phyloP scores from a whole-genome alignment of 2,888 invertebrate genomes.

The Saturnia japonica region DNA sequence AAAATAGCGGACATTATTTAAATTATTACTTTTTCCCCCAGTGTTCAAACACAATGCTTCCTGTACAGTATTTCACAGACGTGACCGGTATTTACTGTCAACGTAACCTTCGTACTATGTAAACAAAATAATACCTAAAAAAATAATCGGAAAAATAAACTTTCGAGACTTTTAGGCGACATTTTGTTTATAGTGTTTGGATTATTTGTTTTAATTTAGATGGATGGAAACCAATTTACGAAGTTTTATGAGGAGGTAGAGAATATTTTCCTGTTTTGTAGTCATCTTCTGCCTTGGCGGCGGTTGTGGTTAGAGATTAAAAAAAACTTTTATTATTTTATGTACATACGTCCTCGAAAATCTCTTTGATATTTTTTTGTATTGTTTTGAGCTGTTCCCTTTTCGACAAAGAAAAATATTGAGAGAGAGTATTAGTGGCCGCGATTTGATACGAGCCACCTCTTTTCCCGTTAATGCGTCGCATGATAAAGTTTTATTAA shows the following conservation, averaged over 20 bases:
- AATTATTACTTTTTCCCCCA: too few relatives aligned
- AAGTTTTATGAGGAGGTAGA: slow-evolving; percentile 22
- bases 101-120: slow-evolving; percentile 18
- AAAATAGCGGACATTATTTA: too few relatives aligned
- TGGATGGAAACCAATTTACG: slow-evolving; percentile 29
- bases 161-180: slow-evolving; percentile 24
- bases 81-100: background rate
- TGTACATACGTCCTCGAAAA: background rate
- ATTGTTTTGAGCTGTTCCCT: too few relatives aligned
- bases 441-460: too few relatives aligned
- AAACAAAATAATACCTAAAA: slow-evolving; percentile 29
- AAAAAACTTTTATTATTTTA: background rate
- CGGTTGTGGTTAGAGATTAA: background rate
- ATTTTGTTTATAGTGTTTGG: slow-evolving; percentile 12
- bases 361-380: background rate
- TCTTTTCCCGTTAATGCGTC: too few relatives aligned
- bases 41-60: too few relatives aligned
- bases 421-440: too few relatives aligned
- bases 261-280: slow-evolving; percentile 1
- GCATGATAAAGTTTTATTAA: too few relatives aligned
- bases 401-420: too few relatives aligned
- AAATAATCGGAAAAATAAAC: slow-evolving; percentile 30
- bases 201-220: slow-evolving; percentile 22
- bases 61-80: background rate
- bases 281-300: background rate